A percentile compares a stretch with the other conserved stretches of the same genome.
These are phyloP conservation scores for Acronicta leporina DNA, from an alignment of 2,888 invertebrate species.

Conservation along the genomic window DNA sequence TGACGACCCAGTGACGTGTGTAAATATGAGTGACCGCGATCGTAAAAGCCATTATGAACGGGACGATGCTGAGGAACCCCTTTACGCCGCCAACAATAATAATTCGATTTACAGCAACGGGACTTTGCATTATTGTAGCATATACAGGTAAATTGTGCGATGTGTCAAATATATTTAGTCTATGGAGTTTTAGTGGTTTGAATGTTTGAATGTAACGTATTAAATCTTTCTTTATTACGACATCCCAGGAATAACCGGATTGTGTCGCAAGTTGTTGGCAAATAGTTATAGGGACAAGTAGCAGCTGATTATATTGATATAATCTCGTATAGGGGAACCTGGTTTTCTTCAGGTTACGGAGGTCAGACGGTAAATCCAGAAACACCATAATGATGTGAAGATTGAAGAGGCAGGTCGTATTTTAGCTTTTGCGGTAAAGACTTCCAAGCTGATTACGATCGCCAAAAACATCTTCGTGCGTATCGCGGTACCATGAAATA, in stretches of 20 bases:
- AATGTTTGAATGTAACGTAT: slow-evolving; percentile 9
- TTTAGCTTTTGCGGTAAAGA: background rate
- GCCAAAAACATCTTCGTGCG: background rate
- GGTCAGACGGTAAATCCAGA: slow-evolving; percentile 1
- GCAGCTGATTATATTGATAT: background rate
- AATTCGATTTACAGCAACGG: slow-evolving; percentile 89
- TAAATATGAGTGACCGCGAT: slow-evolving; percentile 82
- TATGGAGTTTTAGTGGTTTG: slow-evolving; percentile 2
- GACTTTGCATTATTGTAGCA: slow-evolving; percentile 89
- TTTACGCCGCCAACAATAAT: slow-evolving; percentile 81
- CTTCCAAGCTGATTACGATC: background rate
- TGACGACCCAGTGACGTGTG: slow-evolving; percentile 55
- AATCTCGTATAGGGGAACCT: background rate
- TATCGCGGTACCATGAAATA: no score
- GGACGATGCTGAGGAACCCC: slow-evolving; percentile 75
- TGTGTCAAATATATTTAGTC: background rate
- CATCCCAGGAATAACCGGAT: background rate
- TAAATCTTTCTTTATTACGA: background rate
- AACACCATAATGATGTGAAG: background rate
- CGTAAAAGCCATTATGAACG: slow-evolving; percentile 76
- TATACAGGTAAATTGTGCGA: slow-evolving; percentile 79
- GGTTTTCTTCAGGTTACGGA: background rate
- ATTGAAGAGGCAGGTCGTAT: background rate
- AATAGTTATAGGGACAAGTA: background rate
- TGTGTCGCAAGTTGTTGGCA: no score